These are phyloP conservation scores for Ceratothoa steindachneri DNA, from an alignment of 2,888 invertebrate genomes.

Conservation along the genomic window DNA sequence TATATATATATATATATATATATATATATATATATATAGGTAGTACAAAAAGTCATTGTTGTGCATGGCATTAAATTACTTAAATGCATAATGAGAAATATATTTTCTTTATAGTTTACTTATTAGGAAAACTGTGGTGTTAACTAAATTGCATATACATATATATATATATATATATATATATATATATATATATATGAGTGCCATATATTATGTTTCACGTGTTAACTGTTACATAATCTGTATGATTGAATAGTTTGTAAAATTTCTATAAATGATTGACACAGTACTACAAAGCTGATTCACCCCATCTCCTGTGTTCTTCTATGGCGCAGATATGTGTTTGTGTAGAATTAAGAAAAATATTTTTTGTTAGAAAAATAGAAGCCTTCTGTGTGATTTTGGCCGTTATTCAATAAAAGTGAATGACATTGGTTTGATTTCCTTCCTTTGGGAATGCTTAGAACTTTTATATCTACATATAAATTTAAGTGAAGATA, in stretches of 20 bases:
- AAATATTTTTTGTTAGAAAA: constrained; percentile 44
- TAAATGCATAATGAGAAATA: not conserved
- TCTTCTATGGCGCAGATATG: constrained; percentile 29
- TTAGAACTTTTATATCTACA: not conserved
- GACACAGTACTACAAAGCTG: constrained; percentile 7
- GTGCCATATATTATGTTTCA: constrained; percentile 11
- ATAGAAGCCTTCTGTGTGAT: constrained; percentile 47
- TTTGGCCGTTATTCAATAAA: constrained; percentile 46
- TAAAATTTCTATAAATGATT: not conserved
- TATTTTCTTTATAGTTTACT: not conserved
- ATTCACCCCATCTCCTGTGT: constrained; percentile 24
- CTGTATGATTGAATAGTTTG: not conserved
- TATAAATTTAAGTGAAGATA: not conserved
- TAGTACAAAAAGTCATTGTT: constrained; percentile 7
- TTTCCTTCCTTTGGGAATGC: not conserved
- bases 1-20: no score
- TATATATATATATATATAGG: not conserved
- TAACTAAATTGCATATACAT: not conserved
- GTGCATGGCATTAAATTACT: not conserved
- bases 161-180: no score
- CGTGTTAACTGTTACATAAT: not conserved
- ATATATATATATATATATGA: no score
- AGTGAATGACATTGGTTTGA: constrained; percentile 29
- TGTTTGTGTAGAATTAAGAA: constrained; percentile 46
- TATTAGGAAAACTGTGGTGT: not conserved